Conservation (phyloP, 1,140 invertebrate genomes). For the Cotesia vestalis region DNA sequence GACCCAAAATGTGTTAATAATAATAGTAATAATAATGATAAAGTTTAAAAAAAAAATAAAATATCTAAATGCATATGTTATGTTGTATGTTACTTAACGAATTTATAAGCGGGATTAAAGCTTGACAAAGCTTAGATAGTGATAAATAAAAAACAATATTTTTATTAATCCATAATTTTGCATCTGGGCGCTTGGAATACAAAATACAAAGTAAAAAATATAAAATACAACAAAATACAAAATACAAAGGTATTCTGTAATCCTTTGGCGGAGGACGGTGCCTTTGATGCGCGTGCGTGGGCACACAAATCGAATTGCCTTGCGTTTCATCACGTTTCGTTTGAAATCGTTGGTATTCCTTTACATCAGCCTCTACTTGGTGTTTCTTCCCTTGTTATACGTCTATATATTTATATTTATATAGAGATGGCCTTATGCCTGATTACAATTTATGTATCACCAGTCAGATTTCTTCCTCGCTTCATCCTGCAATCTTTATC, state of each 20-base stretch:
- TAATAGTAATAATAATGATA: no score
- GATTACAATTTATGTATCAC: constrained; percentile 57
- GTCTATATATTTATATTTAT: background rate
- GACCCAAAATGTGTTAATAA: no score
- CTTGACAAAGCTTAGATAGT: no score
- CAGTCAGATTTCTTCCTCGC: constrained; percentile 20
- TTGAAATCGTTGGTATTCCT: constrained; percentile 44
- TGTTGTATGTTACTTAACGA: no score
- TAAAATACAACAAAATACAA: background rate
- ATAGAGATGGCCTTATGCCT: constrained; percentile 37
- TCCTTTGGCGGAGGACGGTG: constrained; percentile 45
- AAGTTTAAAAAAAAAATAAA: no score
- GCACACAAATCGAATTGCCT: constrained; percentile 56
- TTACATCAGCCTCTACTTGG: background rate
- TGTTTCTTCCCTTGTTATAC: no score
- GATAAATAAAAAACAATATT: no score
- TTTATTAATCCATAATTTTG: no score
- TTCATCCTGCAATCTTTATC: constrained; percentile 19
- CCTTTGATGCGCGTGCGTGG: constrained; percentile 56
- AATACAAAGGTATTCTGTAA: constrained; percentile 42
- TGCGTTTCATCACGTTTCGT: constrained; percentile 53
- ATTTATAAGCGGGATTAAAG: no score
- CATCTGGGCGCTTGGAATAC: no score
- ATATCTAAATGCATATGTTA: no score
- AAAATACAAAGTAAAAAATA: no score